Base-by-base conservation (phyloP, 2,113 vertebrate species). In the Cavia porcellus region DNA sequence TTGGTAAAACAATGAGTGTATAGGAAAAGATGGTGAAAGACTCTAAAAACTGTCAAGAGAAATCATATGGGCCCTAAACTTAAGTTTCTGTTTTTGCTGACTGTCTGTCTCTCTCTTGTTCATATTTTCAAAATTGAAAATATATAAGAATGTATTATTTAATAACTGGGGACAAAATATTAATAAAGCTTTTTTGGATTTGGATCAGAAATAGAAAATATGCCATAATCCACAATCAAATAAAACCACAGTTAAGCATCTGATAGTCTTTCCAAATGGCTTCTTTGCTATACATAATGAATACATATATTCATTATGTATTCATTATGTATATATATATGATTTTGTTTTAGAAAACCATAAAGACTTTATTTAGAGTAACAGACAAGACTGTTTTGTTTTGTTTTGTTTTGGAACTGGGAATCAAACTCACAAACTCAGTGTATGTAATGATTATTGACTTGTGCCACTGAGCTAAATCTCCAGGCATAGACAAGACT, bases 331-430 rank as follows among this genome's bases (percentile, higher is more conserved):
- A 50, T 50, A 50, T 50, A 50, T 50, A 50, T 52, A 52, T 52
- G 11, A 81, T 68, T 92, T 90, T 96, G 14, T 77, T 93, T 89
- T 82, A 91, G 32, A n/a, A 91, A 85, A n/a, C 5, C 20, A 88
- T 38, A 80, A n/a, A 84, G 59, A 38, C 35, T 77, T 1, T 68
- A 42, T 91, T 84, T 81, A 87, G 42, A 88, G 61, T 68, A 47
- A 79, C 50, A 52, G 50, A 52, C 50, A 52, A 52, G 50, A 52
- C 10, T 38, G 38, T 11, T 52, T 50, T 50, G 47, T 50, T 52
- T 52, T 52, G 38, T 38, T 38, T 38, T 38, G 38, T 38, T 52
- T 52, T 52, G 7, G 7, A 11, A 52, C 50, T 52, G 50, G 50
- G 50, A 52, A 8, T 52, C 10, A 11, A 52, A 52, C 50, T 52